Conservation (phyloP, 1,140 invertebrate genomes). For the Elymnias hypermnestra region DNA sequence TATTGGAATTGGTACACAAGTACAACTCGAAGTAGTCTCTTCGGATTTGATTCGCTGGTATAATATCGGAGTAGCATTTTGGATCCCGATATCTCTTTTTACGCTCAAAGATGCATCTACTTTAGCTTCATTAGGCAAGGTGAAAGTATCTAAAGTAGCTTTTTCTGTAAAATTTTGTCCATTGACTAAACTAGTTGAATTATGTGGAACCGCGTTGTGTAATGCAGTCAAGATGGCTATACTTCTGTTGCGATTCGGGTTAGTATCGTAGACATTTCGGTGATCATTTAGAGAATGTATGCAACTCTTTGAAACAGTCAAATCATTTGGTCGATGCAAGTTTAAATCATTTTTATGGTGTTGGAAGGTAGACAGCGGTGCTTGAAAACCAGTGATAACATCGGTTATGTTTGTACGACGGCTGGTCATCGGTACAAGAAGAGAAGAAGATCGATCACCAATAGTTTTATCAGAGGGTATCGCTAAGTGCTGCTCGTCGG, state of each 20-base stretch:
- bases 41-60: neutral
- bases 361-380: too few relatives aligned
- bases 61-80: neutral
- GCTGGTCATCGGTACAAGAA: too few relatives aligned
- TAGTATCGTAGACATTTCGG: too few relatives aligned
- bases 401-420: too few relatives aligned
- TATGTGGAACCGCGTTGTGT: neutral
- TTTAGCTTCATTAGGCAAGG: neutral
- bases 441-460: too few relatives aligned
- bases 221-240: neutral
- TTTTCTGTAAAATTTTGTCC: neutral
- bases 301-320: too few relatives aligned
- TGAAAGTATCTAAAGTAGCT: neutral
- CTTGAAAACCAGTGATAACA: too few relatives aligned
- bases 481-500: too few relatives aligned
- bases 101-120: neutral
- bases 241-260: slow-evolving; percentile 1
- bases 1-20: slow-evolving; percentile 3
- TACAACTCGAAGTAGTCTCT: neutral
- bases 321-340: too few relatives aligned
- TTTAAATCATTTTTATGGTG: too few relatives aligned
- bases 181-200: neutral
- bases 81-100: neutral
- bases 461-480: too few relatives aligned
- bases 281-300: slow-evolving; percentile 1